These are phyloP conservation scores for Trematomus bernacchii DNA, from an alignment of 2,797 vertebrate genomes.

Conservation along the genomic window DNA sequence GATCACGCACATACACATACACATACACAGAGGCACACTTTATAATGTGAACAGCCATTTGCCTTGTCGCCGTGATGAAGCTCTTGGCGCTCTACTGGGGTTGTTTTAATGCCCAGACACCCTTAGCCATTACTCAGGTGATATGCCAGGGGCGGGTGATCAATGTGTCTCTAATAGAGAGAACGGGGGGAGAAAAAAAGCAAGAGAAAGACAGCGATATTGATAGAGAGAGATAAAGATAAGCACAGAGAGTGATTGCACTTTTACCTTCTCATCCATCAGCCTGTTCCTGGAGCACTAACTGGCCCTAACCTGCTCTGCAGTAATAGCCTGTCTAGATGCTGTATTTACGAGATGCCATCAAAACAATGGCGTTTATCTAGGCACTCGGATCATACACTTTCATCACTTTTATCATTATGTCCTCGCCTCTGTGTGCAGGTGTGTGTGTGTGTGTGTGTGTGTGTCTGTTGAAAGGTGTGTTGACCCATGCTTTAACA, in stretches of 20 bases:
- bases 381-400: slow-evolving; percentile 58
- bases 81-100: slow-evolving; percentile 61
- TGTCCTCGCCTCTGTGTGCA: slow-evolving; percentile 42
- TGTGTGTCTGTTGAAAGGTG: slow-evolving; percentile 26
- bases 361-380: slow-evolving; percentile 78
- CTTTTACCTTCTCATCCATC: slow-evolving; percentile 81
- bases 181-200: slow-evolving; percentile 59
- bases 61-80: slow-evolving; percentile 74
- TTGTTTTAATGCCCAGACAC: slow-evolving; percentile 82
- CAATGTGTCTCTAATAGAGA: slow-evolving; percentile 83
- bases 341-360: slow-evolving; percentile 72
- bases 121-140: slow-evolving; percentile 86
- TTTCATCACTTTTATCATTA: slow-evolving; percentile 68
- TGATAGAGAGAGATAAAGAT: slow-evolving; percentile 77
- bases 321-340: slow-evolving; percentile 74
- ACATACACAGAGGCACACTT: slow-evolving; percentile 43
- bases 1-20: slow-evolving; percentile 34
- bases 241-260: slow-evolving; percentile 78
- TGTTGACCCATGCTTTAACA: slow-evolving; percentile 44
- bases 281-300: slow-evolving; percentile 55
- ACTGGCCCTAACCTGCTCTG: slow-evolving; percentile 50
- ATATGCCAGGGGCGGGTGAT: slow-evolving; percentile 81
- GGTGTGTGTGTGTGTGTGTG: slow-evolving; percentile 30
- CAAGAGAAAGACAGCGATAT: slow-evolving; percentile 65
- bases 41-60: slow-evolving; percentile 75